These are phyloP conservation scores for Tetragnatha montana DNA, from an alignment of 2,888 invertebrate genomes.

Conservation along the genomic window DNA sequence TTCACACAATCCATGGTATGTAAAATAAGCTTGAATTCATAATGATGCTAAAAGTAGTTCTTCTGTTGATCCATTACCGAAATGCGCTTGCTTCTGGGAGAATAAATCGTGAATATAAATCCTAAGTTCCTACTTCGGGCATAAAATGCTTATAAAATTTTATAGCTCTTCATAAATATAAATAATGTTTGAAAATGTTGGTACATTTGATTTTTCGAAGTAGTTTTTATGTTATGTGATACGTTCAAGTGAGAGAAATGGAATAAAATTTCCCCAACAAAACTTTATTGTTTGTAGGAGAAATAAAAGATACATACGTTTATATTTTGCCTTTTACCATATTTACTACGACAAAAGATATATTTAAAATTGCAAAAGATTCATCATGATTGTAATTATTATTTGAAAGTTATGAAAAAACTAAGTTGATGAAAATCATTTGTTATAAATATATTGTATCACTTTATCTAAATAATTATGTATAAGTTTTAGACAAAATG, in stretches of 20 bases:
- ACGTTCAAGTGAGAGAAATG: background rate
- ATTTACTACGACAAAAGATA: no score
- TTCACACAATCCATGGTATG: background rate
- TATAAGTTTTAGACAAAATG: no score
- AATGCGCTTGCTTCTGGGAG: background rate
- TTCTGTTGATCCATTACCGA: background rate
- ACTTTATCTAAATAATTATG: no score
- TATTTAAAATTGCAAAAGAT: no score
- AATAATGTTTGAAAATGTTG: background rate
- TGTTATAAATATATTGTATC: no score
- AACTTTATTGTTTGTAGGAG: background rate
- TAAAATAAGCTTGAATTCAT: background rate
- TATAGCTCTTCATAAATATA: background rate
- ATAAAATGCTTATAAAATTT: constrained; percentile 28
- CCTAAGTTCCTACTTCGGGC: background rate
- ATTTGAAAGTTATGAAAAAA: no score
- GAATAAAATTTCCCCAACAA: background rate
- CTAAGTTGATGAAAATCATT: no score
- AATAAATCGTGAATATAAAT: constrained; percentile 8
- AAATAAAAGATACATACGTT: background rate
- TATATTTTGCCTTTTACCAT: no score
- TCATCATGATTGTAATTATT: no score
- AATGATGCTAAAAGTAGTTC: background rate
- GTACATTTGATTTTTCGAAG: background rate
- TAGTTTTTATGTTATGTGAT: background rate